Base-by-base conservation (phyloP, 1,140 invertebrate species). In the Hydropsyche tenuis region DNA sequence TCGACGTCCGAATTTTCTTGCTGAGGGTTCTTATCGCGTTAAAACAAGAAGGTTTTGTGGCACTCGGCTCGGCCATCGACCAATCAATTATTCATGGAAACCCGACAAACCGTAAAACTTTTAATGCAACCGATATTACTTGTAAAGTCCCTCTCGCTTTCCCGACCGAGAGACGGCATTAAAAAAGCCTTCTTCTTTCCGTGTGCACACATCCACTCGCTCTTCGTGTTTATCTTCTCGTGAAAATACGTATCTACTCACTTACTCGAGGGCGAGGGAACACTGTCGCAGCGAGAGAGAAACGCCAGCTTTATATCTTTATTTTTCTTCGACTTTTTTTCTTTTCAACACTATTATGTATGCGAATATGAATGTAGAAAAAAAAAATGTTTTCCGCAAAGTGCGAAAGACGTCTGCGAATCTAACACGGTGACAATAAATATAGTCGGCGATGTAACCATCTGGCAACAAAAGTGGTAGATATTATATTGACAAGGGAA, bases 71-170 rank as follows among this genome's bases (percentile, higher is more conserved):
- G n/a, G n/a, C n/a, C n/a, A 6, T 48, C 23, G 30, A 65, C 4
- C 43, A 11, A 43, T 65, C 63, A 65, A 65, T 65, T 65, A 65
- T 65, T 65, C 63, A 65, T 65, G 63, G 63, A 20, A 46, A 43
- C 63, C 37, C 63, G 63, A 43, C 27, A 65, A 43, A 65, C 16
- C 43, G 63, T 65, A 16, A 43, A 65, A 65, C 63, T 65, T 65
- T 65, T 65, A 65, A 65, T 63, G 60, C 63, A 42, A 65, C 63
- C 63, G 30, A 65, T 65, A 65, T 16, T 65, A 37, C 30, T 43
- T 20, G 62, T 46, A 65, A 65, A 65, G 30, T 65, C n/a, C 22
- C 23, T 43, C 23, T 42, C 23, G 23, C 25, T 12, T 9, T 51
- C 48, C 14, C 48, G 14, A 22, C 48, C 23, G 25, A 3, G 1